Evolutionary conservation across 2,797 vertebrate genomes (phyloP).

Genomic region (Lates japonicus): DNA sequence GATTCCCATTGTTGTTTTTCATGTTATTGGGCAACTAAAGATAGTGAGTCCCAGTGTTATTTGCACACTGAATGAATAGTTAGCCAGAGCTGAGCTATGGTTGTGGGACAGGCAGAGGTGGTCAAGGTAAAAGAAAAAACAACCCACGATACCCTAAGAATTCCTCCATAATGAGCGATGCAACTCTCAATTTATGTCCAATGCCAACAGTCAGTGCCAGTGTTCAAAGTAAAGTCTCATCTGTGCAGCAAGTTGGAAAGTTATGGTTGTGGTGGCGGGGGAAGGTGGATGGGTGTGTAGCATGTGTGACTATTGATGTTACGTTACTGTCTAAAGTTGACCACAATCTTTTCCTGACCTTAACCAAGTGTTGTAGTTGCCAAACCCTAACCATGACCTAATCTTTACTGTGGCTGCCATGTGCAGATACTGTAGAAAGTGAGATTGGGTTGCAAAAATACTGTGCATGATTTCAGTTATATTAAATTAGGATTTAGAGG

Average conservation of each 20-base stretch:
- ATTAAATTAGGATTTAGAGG: neutral
- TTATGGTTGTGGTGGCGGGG: neutral
- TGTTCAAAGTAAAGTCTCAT: no score
- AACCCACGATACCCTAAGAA: neutral
- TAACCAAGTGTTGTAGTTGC: neutral
- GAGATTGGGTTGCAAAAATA: no score
- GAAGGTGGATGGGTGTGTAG: neutral
- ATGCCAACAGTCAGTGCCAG: neutral
- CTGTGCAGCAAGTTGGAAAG: neutral
- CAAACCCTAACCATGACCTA: neutral
- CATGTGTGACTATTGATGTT: neutral
- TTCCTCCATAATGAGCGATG: neutral
- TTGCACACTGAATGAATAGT: constrained; percentile 5
- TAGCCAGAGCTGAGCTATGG: neutral
- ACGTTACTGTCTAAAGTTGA: neutral
- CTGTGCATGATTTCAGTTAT: neutral
- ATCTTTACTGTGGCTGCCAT: no score
- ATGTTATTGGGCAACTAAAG: constrained; percentile 12
- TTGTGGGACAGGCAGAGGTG: neutral
- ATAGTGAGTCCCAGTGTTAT: constrained; percentile 1
- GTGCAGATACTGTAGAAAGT: no score
- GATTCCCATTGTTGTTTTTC: constrained; percentile 32
- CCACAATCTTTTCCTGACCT: neutral
- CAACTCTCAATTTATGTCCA: neutral
- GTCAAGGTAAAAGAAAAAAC: neutral